phyloP scores from a whole-genome alignment of 2,888 invertebrate genomes.

The Aromia moschata region DNA sequence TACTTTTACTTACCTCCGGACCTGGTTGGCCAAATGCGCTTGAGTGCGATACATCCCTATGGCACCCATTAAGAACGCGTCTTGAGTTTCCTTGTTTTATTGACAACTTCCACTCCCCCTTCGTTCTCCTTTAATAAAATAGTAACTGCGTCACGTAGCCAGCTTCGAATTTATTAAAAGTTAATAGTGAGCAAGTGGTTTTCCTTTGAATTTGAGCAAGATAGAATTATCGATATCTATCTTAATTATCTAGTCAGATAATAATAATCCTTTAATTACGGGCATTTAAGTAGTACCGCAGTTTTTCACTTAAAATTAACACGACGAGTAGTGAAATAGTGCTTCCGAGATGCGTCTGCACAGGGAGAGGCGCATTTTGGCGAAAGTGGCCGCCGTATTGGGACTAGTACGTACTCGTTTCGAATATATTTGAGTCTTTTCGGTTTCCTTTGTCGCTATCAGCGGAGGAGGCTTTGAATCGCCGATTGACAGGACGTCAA shows the following conservation, averaged over 20 bases:
- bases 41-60: too few relatives aligned
- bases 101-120: too few relatives aligned
- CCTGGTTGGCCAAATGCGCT: too few relatives aligned
- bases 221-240: slow-evolving; percentile 16
- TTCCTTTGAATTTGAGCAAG: too few relatives aligned
- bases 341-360: slow-evolving; percentile 30
- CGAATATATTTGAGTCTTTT: not conserved
- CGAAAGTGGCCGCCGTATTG: slow-evolving; percentile 30
- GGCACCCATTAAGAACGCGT: too few relatives aligned
- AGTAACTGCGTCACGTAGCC: too few relatives aligned
- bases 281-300: not conserved
- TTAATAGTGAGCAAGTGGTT: too few relatives aligned
- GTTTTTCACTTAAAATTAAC: slow-evolving; percentile 5
- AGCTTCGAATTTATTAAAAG: too few relatives aligned
- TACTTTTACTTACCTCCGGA: too few relatives aligned
- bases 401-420: slow-evolving; percentile 35
- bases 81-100: too few relatives aligned
- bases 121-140: too few relatives aligned
- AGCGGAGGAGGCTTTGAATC: not conserved
- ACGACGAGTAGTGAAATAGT: not conserved
- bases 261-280: slow-evolving; percentile 20
- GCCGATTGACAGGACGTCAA: not conserved
- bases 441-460: not conserved
- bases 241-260: slow-evolving; percentile 22
- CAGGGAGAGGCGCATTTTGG: slow-evolving; percentile 28